These are phyloP conservation scores for Ornithorhynchus anatinus DNA, from an alignment of 2,113 vertebrate species.

Conservation along the genomic window DNA sequence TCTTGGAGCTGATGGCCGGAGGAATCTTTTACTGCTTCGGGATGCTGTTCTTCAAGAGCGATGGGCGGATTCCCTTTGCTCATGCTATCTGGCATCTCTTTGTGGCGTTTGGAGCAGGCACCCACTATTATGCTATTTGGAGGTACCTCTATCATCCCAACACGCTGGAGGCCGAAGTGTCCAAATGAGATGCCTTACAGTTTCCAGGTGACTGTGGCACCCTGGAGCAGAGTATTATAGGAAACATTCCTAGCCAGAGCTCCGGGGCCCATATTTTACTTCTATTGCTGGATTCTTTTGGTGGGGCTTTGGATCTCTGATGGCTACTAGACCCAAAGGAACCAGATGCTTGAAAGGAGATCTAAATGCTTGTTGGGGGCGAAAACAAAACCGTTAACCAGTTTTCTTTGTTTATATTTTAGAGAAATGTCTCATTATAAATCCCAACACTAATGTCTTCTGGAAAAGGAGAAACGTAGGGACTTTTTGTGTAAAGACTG, in stretches of 20 bases:
- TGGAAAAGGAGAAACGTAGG: neutral
- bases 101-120: slow-evolving; percentile 82
- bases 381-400: slow-evolving; percentile 13
- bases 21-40: slow-evolving; percentile 87
- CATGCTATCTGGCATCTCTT: slow-evolving; percentile 98
- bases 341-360: neutral
- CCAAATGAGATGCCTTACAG: slow-evolving; percentile 66
- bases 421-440: slow-evolving; percentile 20
- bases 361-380: slow-evolving; percentile 13
- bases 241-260: neutral
- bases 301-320: neutral
- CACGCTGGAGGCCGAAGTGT: slow-evolving; percentile 68
- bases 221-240: neutral
- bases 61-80: slow-evolving; percentile 90
- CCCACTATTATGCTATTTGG: slow-evolving; percentile 96
- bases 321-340: neutral
- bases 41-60: slow-evolving; percentile 91
- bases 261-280: neutral
- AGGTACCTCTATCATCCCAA: slow-evolving; percentile 84
- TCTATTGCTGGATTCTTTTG: accelerated
- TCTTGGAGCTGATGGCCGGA: slow-evolving; percentile 87
- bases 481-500: neutral
- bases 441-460: neutral
- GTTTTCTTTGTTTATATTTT: slow-evolving; percentile 29
- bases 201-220: accelerated